Percentiles rank a stretch among this genome's conserved stretches.
These are phyloP conservation scores for Ictalurus punctatus DNA, from an alignment of 2,113 vertebrate species.

Conservation along the genomic window DNA sequence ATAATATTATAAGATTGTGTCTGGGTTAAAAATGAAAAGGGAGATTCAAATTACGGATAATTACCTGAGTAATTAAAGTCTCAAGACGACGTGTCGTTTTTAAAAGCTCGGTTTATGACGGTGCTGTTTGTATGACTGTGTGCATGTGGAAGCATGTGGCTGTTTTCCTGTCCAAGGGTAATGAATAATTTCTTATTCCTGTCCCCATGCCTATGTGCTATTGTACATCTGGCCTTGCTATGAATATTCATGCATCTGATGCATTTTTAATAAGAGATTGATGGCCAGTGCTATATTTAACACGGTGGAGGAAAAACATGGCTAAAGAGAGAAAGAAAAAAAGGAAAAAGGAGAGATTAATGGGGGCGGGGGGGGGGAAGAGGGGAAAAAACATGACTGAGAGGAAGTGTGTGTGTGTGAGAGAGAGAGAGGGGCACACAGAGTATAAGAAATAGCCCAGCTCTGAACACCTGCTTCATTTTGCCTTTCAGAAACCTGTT, in stretches of 20 bases:
- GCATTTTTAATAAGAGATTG: constrained; percentile 45
- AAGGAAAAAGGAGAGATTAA: constrained; percentile 18
- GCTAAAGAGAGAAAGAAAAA: constrained; percentile 20
- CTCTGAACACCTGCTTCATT: constrained; percentile 43
- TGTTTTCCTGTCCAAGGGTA: constrained; percentile 27
- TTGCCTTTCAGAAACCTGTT: constrained; percentile 36
- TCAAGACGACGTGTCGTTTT: background rate
- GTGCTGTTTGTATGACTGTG: constrained; percentile 1
- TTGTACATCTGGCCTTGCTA: constrained; percentile 35
- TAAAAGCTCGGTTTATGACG: background rate
- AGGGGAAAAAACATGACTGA: constrained; percentile 1
- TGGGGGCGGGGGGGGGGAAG: background rate
- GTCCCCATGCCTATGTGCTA: constrained; percentile 26
- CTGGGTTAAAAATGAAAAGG: background rate
- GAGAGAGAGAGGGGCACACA: background rate
- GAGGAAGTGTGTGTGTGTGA: constrained; percentile 12
- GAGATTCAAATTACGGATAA: background rate
- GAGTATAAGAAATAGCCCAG: constrained; percentile 9
- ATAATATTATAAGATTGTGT: background rate
- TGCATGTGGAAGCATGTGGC: background rate
- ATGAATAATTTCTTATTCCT: constrained; percentile 34
- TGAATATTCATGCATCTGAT: constrained; percentile 50
- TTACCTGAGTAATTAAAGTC: constrained; percentile 11
- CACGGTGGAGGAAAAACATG: constrained; percentile 31
- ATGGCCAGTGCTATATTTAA: constrained; percentile 51